Percentiles rank a stretch among this genome's conserved stretches.
These are phyloP conservation scores for Phasia obesa DNA, from an alignment of 2,888 invertebrate genomes.

Conservation along the genomic window DNA sequence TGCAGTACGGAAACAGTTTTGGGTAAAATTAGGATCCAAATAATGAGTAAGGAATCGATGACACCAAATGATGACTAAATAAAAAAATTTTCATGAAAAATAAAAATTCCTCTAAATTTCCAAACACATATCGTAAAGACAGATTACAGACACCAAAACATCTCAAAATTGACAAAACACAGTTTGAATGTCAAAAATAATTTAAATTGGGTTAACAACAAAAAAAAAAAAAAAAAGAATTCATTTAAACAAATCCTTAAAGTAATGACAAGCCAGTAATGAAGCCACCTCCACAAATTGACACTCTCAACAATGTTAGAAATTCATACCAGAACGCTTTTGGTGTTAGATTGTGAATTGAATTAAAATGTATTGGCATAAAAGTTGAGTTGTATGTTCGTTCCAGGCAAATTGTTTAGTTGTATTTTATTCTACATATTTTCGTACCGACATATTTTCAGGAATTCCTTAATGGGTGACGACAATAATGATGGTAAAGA, in stretches of 20 bases:
- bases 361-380: constrained; percentile 44
- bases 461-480: constrained; percentile 70
- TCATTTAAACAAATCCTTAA: constrained; percentile 24
- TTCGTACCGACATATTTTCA: constrained; percentile 70
- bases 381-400: constrained; percentile 25
- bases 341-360: constrained; percentile 45
- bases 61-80: too few relatives aligned
- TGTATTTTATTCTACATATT: constrained; percentile 40
- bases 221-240: constrained; percentile 44
- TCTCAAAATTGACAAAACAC: constrained; percentile 36
- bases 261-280: constrained; percentile 24
- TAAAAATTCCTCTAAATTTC: not conserved
- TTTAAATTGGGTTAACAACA: constrained; percentile 21
- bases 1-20: too few relatives aligned
- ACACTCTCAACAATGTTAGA: constrained; percentile 56
- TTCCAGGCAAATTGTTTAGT: constrained; percentile 45
- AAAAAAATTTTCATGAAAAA: not conserved
- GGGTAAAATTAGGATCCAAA: too few relatives aligned
- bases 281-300: constrained; percentile 34
- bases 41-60: too few relatives aligned
- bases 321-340: constrained; percentile 49
- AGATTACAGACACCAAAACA: not conserved
- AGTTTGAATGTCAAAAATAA: constrained; percentile 52
- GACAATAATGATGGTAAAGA: constrained; percentile 29
- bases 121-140: not conserved